Evolutionary conservation across 2,888 invertebrate genomes (phyloP), one percentile per base, ranked within the genome.

Genomic region (Himalopsyche tibetana): DNA sequence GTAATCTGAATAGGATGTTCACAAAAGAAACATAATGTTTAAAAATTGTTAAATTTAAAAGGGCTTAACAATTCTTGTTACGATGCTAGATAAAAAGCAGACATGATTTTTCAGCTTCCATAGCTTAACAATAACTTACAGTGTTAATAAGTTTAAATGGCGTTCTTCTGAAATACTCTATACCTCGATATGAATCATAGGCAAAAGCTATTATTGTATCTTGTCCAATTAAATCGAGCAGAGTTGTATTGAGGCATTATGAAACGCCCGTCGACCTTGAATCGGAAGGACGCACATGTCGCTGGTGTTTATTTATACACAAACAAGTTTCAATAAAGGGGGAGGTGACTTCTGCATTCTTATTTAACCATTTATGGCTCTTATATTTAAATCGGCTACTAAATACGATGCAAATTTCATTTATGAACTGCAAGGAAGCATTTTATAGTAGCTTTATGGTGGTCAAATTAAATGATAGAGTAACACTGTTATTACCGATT

Each of bases 181-280:
- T 74, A 74, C 74, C 3, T 36, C 19, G 63, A 74, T 11, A 74
- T 74, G 74, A 74, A 74, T 74, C 74, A 74, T 74, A 74, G 74
- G 36, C 36, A 74, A 51, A 74, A 36, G 74, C 36, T 74, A 74
- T 74, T 74, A 74, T 74, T 74, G 74, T 36, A 74, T 74, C 74
- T 74, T 74, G 74, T 74, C 36, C 74, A 74, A 74, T 74, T 74
- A 74, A 74, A 74, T 36, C 74, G 36, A 36, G 74, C 74, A 74
- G 74, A 74, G 74, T 36, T 36, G 36, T 74, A 74, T 36, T 28
- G 74, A 74, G 74, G 36, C 74, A 74, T 74, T 74, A 36, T 74
- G 74, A 74, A 74, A 74, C 74, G 74, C 74, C 74, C 74, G 74
- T 36, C 74, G 74, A 74, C 74, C 74, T 74, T 74, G 74, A 28